phyloP scores from a whole-genome alignment of 37 sponge, comb jelly and placozoan species.

The Theonella swinhoei region DNA sequence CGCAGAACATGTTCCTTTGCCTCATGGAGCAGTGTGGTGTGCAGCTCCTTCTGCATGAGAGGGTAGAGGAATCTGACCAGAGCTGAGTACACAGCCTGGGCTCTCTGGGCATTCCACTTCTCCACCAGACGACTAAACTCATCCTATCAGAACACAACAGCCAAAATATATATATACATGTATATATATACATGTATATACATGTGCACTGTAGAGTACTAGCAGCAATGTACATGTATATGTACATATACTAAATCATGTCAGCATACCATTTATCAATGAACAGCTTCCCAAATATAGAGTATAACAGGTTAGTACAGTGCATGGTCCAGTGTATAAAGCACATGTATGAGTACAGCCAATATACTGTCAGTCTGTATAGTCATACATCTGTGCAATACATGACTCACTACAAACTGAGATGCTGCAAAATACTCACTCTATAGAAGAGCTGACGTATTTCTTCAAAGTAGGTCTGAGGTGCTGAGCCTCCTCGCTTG shows the following conservation, averaged over 20 bases:
- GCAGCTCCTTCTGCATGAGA: constrained; percentile 84
- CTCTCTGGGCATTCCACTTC: constrained; percentile 97
- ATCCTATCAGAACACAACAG: constrained; percentile 70
- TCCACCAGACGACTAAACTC: constrained; percentile 88
- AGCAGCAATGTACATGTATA: background rate
- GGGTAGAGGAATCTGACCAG: constrained; percentile 92
- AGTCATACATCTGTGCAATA: too few relatives aligned
- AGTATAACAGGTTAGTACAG: background rate
- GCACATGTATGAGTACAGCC: too few relatives aligned
- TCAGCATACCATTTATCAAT: background rate
- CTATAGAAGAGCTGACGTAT: constrained; percentile 86
- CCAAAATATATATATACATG: background rate
- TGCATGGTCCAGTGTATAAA: too few relatives aligned
- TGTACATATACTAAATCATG: background rate
- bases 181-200: too few relatives aligned
- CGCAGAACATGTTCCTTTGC: constrained; percentile 86
- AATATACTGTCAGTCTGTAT: too few relatives aligned
- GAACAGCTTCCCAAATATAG: background rate
- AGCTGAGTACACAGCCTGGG: constrained; percentile 77
- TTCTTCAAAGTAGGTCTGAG: constrained; percentile 87
- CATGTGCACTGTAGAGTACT: background rate
- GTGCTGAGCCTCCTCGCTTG: constrained; percentile 1
- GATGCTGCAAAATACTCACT: constrained; percentile 41
- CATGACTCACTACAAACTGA: too few relatives aligned
- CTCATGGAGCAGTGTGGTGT: constrained; percentile 73